Base-by-base conservation (phyloP, 2,797 vertebrate genomes). In the Odontamblyopus rebecca region DNA sequence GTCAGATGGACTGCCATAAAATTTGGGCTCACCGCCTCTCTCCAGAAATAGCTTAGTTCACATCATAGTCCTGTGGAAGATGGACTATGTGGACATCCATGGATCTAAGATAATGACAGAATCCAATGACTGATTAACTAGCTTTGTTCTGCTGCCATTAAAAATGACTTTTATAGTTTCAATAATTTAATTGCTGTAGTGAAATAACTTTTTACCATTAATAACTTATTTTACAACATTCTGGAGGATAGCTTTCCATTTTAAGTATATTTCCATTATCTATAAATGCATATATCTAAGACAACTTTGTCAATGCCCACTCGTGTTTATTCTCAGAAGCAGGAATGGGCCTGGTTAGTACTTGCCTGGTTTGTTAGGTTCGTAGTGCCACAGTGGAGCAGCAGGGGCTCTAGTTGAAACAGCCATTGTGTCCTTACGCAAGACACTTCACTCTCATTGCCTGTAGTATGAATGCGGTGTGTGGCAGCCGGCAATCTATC, bases 1-100 rank as follows among this genome's bases (percentile, higher is more conserved):
- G 67, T 68, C 67, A 57, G 54, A 59, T 68, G n/a, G n/a, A 27
- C 35, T 41, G 67, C 67, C 54, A 59, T 41, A 26, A 68, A 41
- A 59, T 68, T 59, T 59, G 23, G 67, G 15, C 35, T 18, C 35
- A 27, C 19, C 26, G 53, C 18, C 50, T 68, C 12, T 23, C 4
- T 41, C 19, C 30, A 59, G 16, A 57, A 38, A 68, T 41, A 59
- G 65, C 50, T 53, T 53, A 23, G 27, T 19, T 67, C 48, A 53
- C 65, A 67, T 53, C 65, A 53, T 32, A 32, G 29, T 29, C 53
- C 9, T 67, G 32, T n/a, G 65, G 65, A 67, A 12, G 65, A 67
- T 67, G 6, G 29, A 67, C 65, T 32, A 23, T 27, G 44, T 65
- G 26, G 64, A 66, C 26, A 30, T 66, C 51, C 64, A 66, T 19